A percentile compares a stretch with the other conserved stretches of the same genome.
Evolutionary conservation across 2,888 invertebrate genomes (phyloP).

Genomic region (Hemistola chrysoprasaria): DNA sequence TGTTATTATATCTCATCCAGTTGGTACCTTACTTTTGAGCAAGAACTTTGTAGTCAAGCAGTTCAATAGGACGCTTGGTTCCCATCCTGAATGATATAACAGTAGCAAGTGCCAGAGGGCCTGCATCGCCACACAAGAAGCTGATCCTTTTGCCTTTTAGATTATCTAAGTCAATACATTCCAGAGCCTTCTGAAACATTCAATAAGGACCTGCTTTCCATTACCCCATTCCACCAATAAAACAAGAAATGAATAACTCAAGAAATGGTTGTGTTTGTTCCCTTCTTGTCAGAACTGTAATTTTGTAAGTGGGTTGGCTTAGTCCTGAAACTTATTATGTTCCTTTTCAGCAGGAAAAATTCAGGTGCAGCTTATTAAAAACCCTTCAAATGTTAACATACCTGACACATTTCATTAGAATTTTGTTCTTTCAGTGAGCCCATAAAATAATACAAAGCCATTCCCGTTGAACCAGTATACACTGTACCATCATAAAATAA

Average conservation of each 20-base stretch:
- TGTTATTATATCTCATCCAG: no score
- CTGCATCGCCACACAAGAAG: constrained; percentile 90
- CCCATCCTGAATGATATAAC: constrained; percentile 84
- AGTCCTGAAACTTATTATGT: no score
- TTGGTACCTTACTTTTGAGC: constrained; percentile 76
- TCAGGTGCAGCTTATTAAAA: no score
- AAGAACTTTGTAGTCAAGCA: constrained; percentile 73
- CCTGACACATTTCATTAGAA: constrained; percentile 30
- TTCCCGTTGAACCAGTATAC: constrained; percentile 89
- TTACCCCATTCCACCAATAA: no score
- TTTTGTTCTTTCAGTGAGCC: constrained; percentile 49
- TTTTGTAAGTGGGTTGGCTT: no score
- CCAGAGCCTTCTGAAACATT: constrained; percentile 52
- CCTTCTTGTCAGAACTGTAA: no score
- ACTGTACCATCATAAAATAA: constrained; percentile 84
- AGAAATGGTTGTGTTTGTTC: no score
- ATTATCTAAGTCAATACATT: constrained; percentile 53
- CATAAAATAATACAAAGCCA: constrained; percentile 85
- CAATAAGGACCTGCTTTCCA: no score
- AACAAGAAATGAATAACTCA: no score
- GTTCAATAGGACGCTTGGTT: constrained; percentile 44
- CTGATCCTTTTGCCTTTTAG: constrained; percentile 76
- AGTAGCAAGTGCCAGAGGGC: constrained; percentile 88
- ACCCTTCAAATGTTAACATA: no score
- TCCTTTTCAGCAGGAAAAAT: no score